Evolutionary conservation across 2,797 vertebrate species (phyloP), one percentile per base, ranked within the genome.

Genomic region (Miichthys miiuy): DNA sequence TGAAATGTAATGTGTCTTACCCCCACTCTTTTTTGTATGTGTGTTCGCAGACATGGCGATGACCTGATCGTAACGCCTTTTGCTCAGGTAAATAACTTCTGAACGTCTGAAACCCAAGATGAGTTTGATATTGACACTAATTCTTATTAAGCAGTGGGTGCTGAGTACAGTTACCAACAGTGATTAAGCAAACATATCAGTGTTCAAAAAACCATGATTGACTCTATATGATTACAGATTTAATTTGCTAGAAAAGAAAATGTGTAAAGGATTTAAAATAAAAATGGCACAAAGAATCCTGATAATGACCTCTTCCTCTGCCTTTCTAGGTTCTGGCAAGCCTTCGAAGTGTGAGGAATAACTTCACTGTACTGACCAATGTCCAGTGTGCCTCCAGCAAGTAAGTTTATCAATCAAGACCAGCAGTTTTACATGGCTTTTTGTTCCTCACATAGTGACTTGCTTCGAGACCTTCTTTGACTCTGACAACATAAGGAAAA

Each of bases 1-100:
- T 75, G 27, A 54, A 60, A 27, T 38, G n/a, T 74, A 8, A 46
- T 14, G 9, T 65, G 48, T 64, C 56, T 85, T 1, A 77, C 1
- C 3, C 3, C n/a, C 62, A 9, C 52, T 72, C 13, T 68, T 8
- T 74, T 78, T 25, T 68, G 23, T 67, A 12, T 77, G 0, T 84
- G 38, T 82, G 34, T 75, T 83, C 80, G 10, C 89, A 99, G 98
- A 94, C 98, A 99, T n/a, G 98, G 98, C 20, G 98, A 99, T 82
- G 98, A 99, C 96, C 92, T 99, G 95, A 99, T 99, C 18, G 98
- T 99, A 79, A 99, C 98, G 8, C 98, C 98, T 44, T 99, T 99
- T 75, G 98, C 98, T 88, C 98, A 99, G 97, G 98, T 99, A 94
- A 85, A 91, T 91, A 75, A 64, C 7, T 48, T 4, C 34, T 38